Conservation (phyloP, 2,888 invertebrate species). For the Thymelicus sylvestris region DNA sequence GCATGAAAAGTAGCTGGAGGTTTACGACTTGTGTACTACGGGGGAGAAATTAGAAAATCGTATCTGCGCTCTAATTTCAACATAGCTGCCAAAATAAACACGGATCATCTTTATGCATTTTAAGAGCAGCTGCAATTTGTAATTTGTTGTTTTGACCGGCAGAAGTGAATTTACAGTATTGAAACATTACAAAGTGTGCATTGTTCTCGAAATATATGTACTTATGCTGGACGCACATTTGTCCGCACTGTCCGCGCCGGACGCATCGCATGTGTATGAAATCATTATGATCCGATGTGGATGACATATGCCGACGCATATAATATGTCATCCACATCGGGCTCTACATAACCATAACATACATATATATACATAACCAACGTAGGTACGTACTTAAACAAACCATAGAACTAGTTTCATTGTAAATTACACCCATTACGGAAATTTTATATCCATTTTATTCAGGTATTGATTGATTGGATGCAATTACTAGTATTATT, state of each 20-base stretch:
- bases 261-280: too few species aligned
- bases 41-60: conserved; percentile 5
- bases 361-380: too few species aligned
- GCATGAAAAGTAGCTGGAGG: conserved; percentile 2
- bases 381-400: background rate
- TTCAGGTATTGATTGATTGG: too few species aligned
- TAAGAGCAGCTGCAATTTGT: background rate
- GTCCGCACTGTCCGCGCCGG: too few species aligned
- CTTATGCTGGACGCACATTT: too few species aligned
- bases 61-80: background rate
- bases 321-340: too few species aligned
- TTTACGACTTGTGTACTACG: conserved; percentile 18
- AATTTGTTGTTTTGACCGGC: background rate
- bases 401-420: background rate
- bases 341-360: too few species aligned
- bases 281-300: too few species aligned
- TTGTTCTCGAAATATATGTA: too few species aligned
- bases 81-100: background rate
- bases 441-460: too few species aligned
- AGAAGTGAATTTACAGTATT: background rate
- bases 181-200: too few species aligned
- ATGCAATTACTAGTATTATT: background rate
- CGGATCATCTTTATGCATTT: background rate
- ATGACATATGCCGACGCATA: too few species aligned
- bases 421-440: background rate